Evolutionary conservation across 2,888 invertebrate species (phyloP).

Genomic region (Strigamia crassipes): DNA sequence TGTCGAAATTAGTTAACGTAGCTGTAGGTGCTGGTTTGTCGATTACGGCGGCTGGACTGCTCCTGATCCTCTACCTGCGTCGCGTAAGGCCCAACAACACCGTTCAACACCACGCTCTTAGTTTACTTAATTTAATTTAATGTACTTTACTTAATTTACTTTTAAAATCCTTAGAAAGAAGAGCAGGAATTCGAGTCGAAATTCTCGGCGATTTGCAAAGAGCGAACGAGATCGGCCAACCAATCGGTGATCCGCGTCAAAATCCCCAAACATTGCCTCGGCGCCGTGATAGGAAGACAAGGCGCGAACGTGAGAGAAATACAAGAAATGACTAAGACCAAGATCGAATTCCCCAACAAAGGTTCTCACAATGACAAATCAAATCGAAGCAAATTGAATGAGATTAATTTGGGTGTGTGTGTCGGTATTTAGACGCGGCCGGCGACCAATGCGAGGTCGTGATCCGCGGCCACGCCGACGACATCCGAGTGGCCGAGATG

Average conservation of each 20-base stretch:
- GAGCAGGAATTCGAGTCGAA: not conserved
- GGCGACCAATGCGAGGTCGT: slow-evolving; percentile 68
- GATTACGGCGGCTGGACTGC: not conserved
- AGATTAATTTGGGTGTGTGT: no score
- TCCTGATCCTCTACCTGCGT: not conserved
- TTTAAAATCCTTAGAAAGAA: not conserved
- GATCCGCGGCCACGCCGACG: slow-evolving; percentile 71
- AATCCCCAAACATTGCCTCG: slow-evolving; percentile 59
- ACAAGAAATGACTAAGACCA: slow-evolving; percentile 73
- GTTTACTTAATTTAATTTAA: not conserved
- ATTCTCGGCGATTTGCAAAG: not conserved
- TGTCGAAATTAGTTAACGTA: not conserved
- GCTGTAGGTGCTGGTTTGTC: not conserved
- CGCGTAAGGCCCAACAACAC: not conserved
- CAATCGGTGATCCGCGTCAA: not conserved
- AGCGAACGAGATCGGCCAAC: not conserved
- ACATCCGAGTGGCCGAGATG: slow-evolving; percentile 73
- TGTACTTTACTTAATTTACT: not conserved
- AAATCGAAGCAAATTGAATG: no score
- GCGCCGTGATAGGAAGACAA: slow-evolving; percentile 66
- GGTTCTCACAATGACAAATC: slow-evolving; percentile 47
- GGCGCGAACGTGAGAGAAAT: slow-evolving; percentile 78
- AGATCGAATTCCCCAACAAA: slow-evolving; percentile 62
- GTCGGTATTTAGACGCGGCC: slow-evolving; percentile 57
- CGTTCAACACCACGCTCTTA: not conserved